A percentile compares a stretch with the other conserved stretches of the same genome.
Conservation (phyloP, 2,888 invertebrate species). For the Acrocyrtus sp. region DNA sequence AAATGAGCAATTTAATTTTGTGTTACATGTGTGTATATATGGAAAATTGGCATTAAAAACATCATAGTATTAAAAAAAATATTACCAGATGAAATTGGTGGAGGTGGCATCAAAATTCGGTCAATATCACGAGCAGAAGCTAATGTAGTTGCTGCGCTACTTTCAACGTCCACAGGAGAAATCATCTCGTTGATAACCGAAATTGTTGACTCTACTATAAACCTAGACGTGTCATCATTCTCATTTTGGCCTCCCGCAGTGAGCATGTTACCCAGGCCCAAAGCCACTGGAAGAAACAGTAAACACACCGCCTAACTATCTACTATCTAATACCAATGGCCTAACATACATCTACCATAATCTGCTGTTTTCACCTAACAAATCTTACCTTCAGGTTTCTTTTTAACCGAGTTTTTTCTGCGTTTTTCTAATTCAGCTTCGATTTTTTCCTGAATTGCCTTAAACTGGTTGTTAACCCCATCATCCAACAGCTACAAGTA, state of each 20-base stretch:
- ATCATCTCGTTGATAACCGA: conserved; percentile 68
- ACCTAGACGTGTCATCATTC: conserved; percentile 67
- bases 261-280: too few species aligned
- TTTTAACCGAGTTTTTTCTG: conserved; percentile 62
- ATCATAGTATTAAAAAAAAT: too few species aligned
- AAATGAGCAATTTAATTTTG: too few species aligned
- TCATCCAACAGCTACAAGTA: conserved; percentile 70
- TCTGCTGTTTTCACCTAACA: too few species aligned
- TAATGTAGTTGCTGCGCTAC: conserved; percentile 8
- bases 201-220: conserved; percentile 69
- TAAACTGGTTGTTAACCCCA: conserved; percentile 71
- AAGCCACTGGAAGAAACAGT: conserved; percentile 7
- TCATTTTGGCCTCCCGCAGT: conserved; percentile 61
- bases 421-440: conserved; percentile 79
- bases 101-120: conserved; percentile 62
- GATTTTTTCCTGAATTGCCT: conserved; percentile 86
- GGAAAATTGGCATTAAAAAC: too few species aligned
- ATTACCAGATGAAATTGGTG: conserved; percentile 33
- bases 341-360: too few species aligned
- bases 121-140: conserved; percentile 58
- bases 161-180: conserved; percentile 59
- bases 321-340: too few species aligned
- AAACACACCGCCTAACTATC: too few species aligned
- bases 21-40: too few species aligned
- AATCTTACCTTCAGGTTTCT: conserved; percentile 20